Conservation (phyloP, 2,888 invertebrate species). For the Blastobasis adustella region DNA sequence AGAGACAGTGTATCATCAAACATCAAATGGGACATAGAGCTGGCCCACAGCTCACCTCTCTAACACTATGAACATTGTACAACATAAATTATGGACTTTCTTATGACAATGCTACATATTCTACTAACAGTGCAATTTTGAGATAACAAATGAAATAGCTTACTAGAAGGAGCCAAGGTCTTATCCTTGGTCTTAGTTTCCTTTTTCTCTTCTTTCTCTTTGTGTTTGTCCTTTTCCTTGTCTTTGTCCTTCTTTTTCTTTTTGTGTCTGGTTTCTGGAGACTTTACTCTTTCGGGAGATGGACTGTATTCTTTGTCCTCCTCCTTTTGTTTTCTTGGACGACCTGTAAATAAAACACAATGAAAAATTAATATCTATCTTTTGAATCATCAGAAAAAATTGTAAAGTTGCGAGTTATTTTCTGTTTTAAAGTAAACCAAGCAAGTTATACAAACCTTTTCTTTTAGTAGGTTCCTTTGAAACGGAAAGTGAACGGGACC, state of each 20-base stretch:
- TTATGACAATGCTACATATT: too few species aligned
- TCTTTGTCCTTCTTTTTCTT: slow-evolving; percentile 54
- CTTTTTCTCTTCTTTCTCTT: slow-evolving; percentile 24
- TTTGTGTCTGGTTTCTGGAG: slow-evolving; percentile 49
- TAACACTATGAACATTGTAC: too few species aligned
- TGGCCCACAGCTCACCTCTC: too few species aligned
- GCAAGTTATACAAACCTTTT: slow-evolving; percentile 31
- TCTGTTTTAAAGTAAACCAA: too few species aligned
- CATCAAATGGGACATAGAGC: too few species aligned
- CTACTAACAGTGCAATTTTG: too few species aligned
- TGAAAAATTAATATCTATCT: too few species aligned
- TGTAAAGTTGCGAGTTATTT: too few species aligned
- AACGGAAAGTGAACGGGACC: slow-evolving; percentile 60
- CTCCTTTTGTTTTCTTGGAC: slow-evolving; percentile 37
- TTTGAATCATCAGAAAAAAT: too few species aligned
- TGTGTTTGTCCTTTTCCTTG: slow-evolving; percentile 24
- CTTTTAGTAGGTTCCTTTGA: slow-evolving; percentile 49
- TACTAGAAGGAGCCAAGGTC: slow-evolving; percentile 65
- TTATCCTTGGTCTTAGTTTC: slow-evolving; percentile 61
- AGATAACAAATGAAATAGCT: slow-evolving; percentile 18
- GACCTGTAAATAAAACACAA: slow-evolving; percentile 28
- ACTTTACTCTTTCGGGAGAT: slow-evolving; percentile 41
- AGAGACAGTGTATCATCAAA: too few species aligned
- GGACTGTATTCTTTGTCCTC: slow-evolving; percentile 53
- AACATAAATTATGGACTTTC: too few species aligned